Evolutionary conservation across 2,113 vertebrate genomes (phyloP).

Genomic region (Columbina picui): DNA sequence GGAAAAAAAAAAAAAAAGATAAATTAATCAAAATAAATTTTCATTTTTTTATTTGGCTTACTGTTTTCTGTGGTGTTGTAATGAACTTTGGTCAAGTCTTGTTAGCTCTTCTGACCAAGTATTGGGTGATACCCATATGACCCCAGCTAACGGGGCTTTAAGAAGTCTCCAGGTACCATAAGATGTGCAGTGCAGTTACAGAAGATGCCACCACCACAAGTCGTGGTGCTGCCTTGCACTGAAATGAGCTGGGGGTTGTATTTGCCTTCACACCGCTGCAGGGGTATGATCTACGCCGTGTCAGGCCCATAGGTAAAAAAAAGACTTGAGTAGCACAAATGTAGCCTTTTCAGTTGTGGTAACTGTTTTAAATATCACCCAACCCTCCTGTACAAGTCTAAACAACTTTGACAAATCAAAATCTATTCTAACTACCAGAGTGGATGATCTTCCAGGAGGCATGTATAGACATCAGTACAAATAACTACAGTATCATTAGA

Average conservation of each 20-base stretch:
- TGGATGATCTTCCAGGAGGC: neutral
- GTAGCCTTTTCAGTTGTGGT: neutral
- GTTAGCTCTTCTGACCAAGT: neutral
- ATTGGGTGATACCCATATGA: neutral
- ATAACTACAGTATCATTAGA: neutral
- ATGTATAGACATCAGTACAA: neutral
- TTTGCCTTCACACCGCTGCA: neutral
- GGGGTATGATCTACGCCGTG: neutral
- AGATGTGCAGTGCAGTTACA: neutral
- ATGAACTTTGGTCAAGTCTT: neutral
- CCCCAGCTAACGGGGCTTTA: neutral
- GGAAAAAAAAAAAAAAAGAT: neutral
- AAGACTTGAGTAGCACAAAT: neutral
- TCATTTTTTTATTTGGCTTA: neutral
- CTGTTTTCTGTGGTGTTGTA: neutral
- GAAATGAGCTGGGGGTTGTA: neutral
- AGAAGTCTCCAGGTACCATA: neutral
- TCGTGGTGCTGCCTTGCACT: neutral
- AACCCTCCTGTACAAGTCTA: neutral
- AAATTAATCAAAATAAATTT: neutral
- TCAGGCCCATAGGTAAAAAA: neutral
- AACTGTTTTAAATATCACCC: neutral
- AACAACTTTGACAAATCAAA: conserved; percentile 45
- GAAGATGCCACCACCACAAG: neutral
- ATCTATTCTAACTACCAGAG: conserved; percentile 38